Base-by-base conservation (phyloP, 1,140 invertebrate genomes). In the Bombus ignitus region DNA sequence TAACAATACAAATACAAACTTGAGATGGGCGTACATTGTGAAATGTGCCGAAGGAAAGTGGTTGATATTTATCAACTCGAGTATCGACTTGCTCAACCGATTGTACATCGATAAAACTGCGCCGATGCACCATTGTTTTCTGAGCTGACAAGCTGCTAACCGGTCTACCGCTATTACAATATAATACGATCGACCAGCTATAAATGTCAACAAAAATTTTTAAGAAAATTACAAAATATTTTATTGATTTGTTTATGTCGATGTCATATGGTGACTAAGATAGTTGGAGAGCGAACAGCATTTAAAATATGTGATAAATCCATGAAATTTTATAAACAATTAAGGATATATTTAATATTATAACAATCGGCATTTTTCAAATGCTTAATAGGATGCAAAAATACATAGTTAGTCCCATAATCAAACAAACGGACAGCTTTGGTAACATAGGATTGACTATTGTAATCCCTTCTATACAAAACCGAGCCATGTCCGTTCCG, bases 31-130 rank as follows among this genome's bases (percentile, higher is more conserved):
- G 88, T 90, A 79, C 88, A 83, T 84, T 90, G 90, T 90, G 90
- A 89, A 91, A 91, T 90, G 76, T 83, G 86, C 81, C 82, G 79
- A 89, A 89, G 82, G 70, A 91, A 91, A 81, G 68, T 90, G 65
- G 71, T 83, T 79, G 88, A 80, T 85, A 89, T 89, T 89, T 89
- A 89, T 89, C 80, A 88, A 37, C 83, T 88, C 57, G 87, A 89
- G 73, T 85, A 80, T 89, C 87, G 83, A 88, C 87, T 89, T 76
- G 66, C 53, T 25, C 42, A 15, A 32, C 78, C 70, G 78, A 88
- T 85, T 87, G 72, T 79, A 79, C 83, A 77, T 81, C 89, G 87
- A 86, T 72, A 79, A 83, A 87, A 88, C 81, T 68, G 78, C 74
- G 78, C 70, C 90, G 80, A 91, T 87, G 84, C 87, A 74, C 81